Percentiles rank a stretch among this genome's conserved stretches.
These are phyloP conservation scores for Diprion similis DNA, from an alignment of 1,140 invertebrate genomes.

Conservation along the genomic window DNA sequence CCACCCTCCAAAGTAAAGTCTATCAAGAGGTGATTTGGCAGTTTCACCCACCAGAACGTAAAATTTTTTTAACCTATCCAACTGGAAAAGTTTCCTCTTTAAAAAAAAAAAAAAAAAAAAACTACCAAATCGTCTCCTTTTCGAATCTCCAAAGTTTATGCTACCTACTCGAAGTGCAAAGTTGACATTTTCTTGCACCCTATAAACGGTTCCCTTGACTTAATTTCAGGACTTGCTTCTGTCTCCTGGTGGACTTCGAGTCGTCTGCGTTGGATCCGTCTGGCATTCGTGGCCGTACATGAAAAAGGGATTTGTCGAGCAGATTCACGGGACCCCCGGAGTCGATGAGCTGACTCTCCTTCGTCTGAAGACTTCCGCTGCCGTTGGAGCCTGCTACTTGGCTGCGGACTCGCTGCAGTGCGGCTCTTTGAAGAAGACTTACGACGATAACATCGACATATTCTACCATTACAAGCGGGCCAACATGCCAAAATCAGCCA, in stretches of 20 bases:
- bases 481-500: conserved; percentile 13
- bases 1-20: no score
- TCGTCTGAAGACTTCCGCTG: conserved; percentile 69
- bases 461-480: conserved; percentile 62
- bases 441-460: conserved; percentile 59
- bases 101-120: neutral
- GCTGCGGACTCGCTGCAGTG: conserved; percentile 69
- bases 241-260: conserved; percentile 71
- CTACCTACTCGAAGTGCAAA: neutral
- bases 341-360: conserved; percentile 71
- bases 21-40: no score
- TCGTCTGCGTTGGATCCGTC: conserved; percentile 94
- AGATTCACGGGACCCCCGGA: conserved; percentile 60
- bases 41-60: no score
- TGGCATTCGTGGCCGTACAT: conserved; percentile 92
- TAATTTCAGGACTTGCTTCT: conserved; percentile 60
- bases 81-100: no score
- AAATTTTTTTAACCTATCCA: no score
- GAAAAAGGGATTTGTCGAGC: conserved; percentile 71
- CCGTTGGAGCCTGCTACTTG: conserved; percentile 78
- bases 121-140: no score
- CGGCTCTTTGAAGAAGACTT: conserved; percentile 60
- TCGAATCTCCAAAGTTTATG: neutral
- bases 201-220: neutral
- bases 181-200: conserved; percentile 4